phyloP scores from a whole-genome alignment of 2,113 vertebrate species.

The Galbula dea region DNA sequence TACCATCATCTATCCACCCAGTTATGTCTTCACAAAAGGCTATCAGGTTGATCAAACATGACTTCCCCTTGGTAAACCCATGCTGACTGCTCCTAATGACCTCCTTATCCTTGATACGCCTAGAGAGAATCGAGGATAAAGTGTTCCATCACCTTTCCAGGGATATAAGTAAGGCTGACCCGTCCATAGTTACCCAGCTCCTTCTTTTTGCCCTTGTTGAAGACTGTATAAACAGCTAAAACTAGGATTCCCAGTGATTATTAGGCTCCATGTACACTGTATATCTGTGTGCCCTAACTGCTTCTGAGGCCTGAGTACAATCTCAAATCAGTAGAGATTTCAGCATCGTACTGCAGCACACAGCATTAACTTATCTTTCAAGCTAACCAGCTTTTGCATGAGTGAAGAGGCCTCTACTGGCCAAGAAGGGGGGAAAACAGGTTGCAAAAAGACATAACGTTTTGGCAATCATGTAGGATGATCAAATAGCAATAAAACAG shows the following conservation, averaged over 20 bases:
- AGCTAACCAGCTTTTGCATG: not conserved
- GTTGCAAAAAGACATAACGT: not conserved
- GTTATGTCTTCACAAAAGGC: too few species aligned
- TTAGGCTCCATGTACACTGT: not conserved
- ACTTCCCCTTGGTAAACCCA: too few species aligned
- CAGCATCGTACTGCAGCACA: not conserved
- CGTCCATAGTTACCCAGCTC: too few species aligned
- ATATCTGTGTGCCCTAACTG: not conserved
- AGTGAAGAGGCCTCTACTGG: constrained; percentile 45
- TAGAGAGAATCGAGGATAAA: too few species aligned
- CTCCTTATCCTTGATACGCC: too few species aligned
- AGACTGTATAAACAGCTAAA: not conserved
- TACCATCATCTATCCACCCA: too few species aligned
- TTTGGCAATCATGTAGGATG: not conserved
- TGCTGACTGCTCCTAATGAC: too few species aligned
- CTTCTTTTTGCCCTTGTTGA: too few species aligned
- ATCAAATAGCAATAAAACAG: not conserved
- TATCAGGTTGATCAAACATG: too few species aligned
- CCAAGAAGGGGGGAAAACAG: not conserved
- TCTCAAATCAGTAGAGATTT: not conserved
- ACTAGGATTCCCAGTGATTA: not conserved
- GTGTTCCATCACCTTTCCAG: too few species aligned
- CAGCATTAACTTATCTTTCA: not conserved
- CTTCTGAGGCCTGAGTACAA: not conserved
- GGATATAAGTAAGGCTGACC: too few species aligned